Evolutionary conservation across 2,113 vertebrate species (phyloP).

Genomic region (Elaphurus davidianus): DNA sequence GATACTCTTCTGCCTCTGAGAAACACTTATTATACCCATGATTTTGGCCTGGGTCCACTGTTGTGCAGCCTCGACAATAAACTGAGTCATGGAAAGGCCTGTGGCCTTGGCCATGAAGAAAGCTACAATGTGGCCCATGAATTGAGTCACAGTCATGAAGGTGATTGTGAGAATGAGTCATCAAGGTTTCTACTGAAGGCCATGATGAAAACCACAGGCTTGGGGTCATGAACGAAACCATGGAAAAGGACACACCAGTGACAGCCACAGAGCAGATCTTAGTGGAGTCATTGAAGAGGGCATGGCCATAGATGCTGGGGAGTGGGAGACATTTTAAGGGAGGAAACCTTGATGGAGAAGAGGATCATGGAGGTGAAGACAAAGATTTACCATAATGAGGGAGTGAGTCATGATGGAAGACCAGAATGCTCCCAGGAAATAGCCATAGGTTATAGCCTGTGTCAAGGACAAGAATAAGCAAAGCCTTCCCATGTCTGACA

Average conservation of each 20-base stretch:
- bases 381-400: background rate
- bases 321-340: background rate
- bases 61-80: background rate
- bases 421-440: background rate
- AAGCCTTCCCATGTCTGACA: background rate
- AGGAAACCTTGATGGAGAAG: background rate
- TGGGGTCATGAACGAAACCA: background rate
- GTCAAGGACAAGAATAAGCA: background rate
- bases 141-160: background rate
- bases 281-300: background rate
- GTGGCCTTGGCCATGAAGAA: background rate
- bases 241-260: background rate
- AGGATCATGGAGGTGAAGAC: background rate
- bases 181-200: background rate
- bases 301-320: background rate
- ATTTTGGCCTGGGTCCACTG: background rate
- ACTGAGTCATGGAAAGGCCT: background rate
- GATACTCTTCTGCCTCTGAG: background rate
- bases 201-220: background rate
- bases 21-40: background rate
- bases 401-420: background rate
- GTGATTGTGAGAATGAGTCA: background rate
- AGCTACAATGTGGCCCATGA: background rate
- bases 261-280: background rate
- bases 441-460: background rate